Evolutionary conservation across 53 echinoderm and acorn worm genomes (phyloP), one percentile per base, ranked within the genome.

Genomic region (Pentamera pediparva): DNA sequence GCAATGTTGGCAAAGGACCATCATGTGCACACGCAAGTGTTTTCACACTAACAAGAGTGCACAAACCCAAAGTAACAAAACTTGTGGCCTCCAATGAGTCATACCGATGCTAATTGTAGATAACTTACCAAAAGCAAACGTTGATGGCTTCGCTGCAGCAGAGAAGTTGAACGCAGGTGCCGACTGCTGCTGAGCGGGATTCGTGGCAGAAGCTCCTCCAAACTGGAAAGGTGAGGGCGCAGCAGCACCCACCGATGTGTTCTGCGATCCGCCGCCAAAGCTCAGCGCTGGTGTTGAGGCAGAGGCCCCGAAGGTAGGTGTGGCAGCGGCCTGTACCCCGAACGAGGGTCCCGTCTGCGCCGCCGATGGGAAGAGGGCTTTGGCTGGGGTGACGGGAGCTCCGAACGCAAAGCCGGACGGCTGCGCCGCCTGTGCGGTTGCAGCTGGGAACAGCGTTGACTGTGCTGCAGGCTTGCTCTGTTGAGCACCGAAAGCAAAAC

Each of bases 351-450:
- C 67, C 28, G 67, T 11, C 67, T 67, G 67, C 25, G 58, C 3
- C 10, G 58, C 30, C 40, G 28, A 19, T 25, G 67, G 29, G 11
- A 67, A 67, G 43, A 67, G 67, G 13, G 67, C 30, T n/a, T n/a
- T n/a, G 6, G 24, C 45, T 41, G 21, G 67, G 45, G 30, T 30
- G 30, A 45, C 24, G 21, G 45, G 38, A 29, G 67, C 37, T 3
- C 67, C 67, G 45, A 67, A 67, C 5, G 45, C 11, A 20, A 43
- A 43, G 11, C 67, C 67, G 3, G 39, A n/a, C 8, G 67, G 47
- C 45, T 67, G 67, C 11, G 67, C 25, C 18, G 67, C 30, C 39
- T 67, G 67, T 41, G 25, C 45, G 11, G 67, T 43, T 40, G 67
- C 2, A n/a, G n/a, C n/a, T n/a, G n/a, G n/a, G 45, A 67, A 67